phyloP scores from a whole-genome alignment of 2,797 vertebrate species.

The Chelonia mydas region DNA sequence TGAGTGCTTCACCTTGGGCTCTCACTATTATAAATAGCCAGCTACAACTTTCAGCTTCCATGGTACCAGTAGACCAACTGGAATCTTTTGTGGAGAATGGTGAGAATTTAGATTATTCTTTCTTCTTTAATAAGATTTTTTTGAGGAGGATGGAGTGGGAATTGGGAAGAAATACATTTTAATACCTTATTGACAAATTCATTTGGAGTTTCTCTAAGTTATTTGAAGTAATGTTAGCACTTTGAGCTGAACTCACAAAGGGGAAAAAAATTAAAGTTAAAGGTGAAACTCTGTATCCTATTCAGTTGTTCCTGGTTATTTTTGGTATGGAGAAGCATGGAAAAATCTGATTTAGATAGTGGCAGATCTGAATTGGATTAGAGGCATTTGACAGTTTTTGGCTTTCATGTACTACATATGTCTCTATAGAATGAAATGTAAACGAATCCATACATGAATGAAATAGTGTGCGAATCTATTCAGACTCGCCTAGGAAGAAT shows the following conservation, averaged over 20 bases:
- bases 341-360: not conserved
- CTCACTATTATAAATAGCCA: conserved; percentile 86
- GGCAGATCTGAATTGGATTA: not conserved
- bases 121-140: not conserved
- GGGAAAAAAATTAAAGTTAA: not conserved
- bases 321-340: not conserved
- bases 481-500: not conserved
- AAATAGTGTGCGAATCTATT: not conserved
- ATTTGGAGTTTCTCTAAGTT: not conserved
- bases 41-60: conserved; percentile 86
- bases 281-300: not conserved
- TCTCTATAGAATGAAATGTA: not conserved
- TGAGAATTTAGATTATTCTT: conserved; percentile 63
- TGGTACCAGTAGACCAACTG: conserved; percentile 83
- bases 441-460: not conserved
- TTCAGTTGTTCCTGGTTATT: not conserved
- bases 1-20: conserved; percentile 90
- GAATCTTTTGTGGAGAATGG: conserved; percentile 90
- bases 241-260: not conserved
- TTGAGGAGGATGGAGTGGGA: not conserved
- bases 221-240: not conserved
- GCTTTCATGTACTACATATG: not conserved
- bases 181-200: not conserved
- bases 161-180: not conserved
- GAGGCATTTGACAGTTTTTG: not conserved